Evolutionary conservation across 1,140 invertebrate genomes (phyloP).

Genomic region (Campoletis sonorensis): DNA sequence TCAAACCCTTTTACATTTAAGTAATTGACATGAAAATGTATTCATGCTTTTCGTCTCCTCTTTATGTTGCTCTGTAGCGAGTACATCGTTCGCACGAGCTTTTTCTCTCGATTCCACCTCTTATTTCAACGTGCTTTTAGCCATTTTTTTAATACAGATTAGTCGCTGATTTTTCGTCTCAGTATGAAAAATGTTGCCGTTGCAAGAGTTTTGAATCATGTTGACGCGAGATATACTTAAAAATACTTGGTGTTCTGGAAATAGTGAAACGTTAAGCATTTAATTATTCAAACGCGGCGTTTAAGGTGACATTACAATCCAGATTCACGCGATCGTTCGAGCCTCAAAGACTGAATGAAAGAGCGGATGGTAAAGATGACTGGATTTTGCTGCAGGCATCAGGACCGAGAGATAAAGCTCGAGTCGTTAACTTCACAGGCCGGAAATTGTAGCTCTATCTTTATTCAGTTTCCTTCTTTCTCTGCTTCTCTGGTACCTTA

Average conservation of each 20-base stretch:
- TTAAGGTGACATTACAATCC: too few relatives aligned
- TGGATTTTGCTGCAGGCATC: slow-evolving; percentile 31
- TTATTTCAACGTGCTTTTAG: not conserved
- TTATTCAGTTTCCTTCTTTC: slow-evolving; percentile 64
- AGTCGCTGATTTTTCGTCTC: too few relatives aligned
- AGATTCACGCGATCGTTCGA: too few relatives aligned
- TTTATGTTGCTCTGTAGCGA: not conserved
- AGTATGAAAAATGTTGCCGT: not conserved
- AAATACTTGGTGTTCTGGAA: too few relatives aligned
- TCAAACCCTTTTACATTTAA: too few relatives aligned
- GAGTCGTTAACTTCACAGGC: slow-evolving; percentile 74
- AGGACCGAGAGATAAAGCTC: slow-evolving; percentile 65
- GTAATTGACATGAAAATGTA: too few relatives aligned
- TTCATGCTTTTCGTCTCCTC: not conserved
- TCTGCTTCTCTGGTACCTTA: slow-evolving; percentile 51
- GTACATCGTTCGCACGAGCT: not conserved
- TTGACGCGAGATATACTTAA: not conserved
- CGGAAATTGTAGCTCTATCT: slow-evolving; percentile 74
- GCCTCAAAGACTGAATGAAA: slow-evolving; percentile 39
- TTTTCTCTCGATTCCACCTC: not conserved
- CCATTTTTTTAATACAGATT: too few relatives aligned
- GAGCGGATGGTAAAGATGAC: slow-evolving; percentile 44
- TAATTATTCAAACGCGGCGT: too few relatives aligned
- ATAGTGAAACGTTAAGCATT: too few relatives aligned
- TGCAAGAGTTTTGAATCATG: slow-evolving; percentile 29